Percentiles rank a stretch among this genome's conserved stretches.
These are phyloP conservation scores for Helicorthomorpha holstii DNA, from an alignment of 1,140 invertebrate species.

Conservation along the genomic window DNA sequence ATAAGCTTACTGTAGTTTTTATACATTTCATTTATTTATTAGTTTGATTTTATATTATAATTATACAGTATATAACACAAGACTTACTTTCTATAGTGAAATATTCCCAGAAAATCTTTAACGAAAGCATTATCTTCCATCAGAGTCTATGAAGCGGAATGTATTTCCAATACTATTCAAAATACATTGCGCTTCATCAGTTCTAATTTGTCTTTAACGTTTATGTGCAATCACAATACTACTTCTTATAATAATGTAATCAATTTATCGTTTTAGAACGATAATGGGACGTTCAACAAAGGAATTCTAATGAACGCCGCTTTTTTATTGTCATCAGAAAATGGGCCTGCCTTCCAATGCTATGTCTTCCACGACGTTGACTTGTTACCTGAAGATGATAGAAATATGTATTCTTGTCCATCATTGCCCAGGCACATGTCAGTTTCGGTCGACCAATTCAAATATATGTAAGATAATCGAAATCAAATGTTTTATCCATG, in stretches of 20 bases:
- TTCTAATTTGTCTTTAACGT: neutral
- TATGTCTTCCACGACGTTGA: conserved; percentile 92
- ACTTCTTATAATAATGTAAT: neutral
- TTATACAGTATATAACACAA: too few species aligned
- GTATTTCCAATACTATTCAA: too few species aligned
- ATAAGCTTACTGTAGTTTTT: too few species aligned
- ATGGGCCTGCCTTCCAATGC: conserved; percentile 55
- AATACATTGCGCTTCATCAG: too few species aligned
- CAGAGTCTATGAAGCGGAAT: too few species aligned
- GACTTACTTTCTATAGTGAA: too few species aligned
- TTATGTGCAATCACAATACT: neutral
- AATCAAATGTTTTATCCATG: too few species aligned
- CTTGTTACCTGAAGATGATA: conserved; percentile 68
- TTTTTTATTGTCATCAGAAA: conserved; percentile 49
- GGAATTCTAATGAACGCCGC: conserved; percentile 88
- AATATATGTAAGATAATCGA: conserved; percentile 65
- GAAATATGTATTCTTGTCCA: conserved; percentile 83
- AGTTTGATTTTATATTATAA: too few species aligned
- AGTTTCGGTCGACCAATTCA: conserved; percentile 75
- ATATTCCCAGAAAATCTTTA: too few species aligned
- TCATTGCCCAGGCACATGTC: conserved; percentile 85
- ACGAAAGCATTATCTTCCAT: too few species aligned
- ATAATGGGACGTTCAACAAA: conserved; percentile 65
- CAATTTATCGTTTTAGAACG: conserved; percentile 20
- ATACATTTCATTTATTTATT: too few species aligned